Base-by-base conservation (phyloP, 2,797 vertebrate genomes). In the Cyprinodon diabolis region DNA sequence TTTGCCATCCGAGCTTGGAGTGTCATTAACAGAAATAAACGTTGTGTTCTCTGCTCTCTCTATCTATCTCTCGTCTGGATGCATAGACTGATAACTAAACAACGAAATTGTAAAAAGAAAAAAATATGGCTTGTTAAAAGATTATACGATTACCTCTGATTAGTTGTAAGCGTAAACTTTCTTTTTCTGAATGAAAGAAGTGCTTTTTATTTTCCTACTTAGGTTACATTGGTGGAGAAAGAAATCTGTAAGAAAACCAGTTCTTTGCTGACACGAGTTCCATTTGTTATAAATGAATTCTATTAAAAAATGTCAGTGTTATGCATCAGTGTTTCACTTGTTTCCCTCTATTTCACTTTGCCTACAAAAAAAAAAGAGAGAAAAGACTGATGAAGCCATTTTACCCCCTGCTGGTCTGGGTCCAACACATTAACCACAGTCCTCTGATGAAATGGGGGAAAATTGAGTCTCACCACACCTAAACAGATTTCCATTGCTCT, bases 261-360 rank as follows among this genome's bases (percentile, higher is more conserved):
- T 98, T 98, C 95, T 98, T 97, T 99, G 96, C 98, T 98, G 98
- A 99, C 98, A 97, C 96, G 96, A 97, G 97, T 97, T 98, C 97
- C 98, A 98, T 99, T 99, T 99, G 98, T 99, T 99, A 99, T 97
- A 99, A 97, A 99, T 98, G 96, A 99, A 99, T 99, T 99, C 97
- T 99, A 99, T 99, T 99, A 99, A 99, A 98, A 97, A 99, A 98
- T 95, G 95, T 99, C 97, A 97, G 98, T 99, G 98, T 99, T 98
- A 99, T 98, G 97, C 96, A 97, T 91, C 90, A 87, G 92, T 77
- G 95, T 96, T 93, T 96, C 87, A 82, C 88, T 93, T 91, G 90
- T 92, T 92, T 93, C 88, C 85, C 86, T 91, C 79, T 78, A 81
- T 82, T 84, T 91, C 88, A 85, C 81, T 80, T 52, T 81, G 88